Evolutionary conservation across 2,888 invertebrate species (phyloP), one percentile per base, ranked within the genome.

Genomic region (Hyppa rectilinea): DNA sequence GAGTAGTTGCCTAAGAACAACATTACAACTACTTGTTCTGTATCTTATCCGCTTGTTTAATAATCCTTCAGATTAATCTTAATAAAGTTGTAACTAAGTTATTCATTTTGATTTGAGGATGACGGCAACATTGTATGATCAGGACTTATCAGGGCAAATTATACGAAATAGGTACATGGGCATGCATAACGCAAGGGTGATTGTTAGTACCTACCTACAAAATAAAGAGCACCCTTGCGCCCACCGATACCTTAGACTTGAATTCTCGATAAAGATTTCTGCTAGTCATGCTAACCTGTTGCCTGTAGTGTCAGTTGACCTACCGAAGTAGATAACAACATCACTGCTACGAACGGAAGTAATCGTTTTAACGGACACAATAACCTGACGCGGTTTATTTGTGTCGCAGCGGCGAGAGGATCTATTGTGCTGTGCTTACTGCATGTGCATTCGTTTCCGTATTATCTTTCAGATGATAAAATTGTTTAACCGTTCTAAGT

Each of bases 251-350:
- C 26, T 52, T 26, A 36, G 17, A 40, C 5, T 63, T 23, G 9
- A 36, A 36, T 36, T 36, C 36, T n/a, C 9, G 23, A 23, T 71
- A 31, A 63, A 66, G 64, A 78, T 82, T 85, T 85, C 77, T 78
- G 81, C 83, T 78, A 82, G 85, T 88, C 88, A 87, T 88, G 80
- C 72, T 78, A 88, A 90, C 90, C 85, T 90, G 90, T 90, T 90
- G 89, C 86, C 83, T 70, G 31, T 50, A 74, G 73, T 69, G 53
- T 74, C 64, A 65, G 45, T 66, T 65, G 65, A 75, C 45, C 62
- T 67, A 36, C 64, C 66, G 64, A 58, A 72, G 67, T 63, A 61
- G 31, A 74, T 84, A 55, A 74, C 59, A 78, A 80, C 62, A 74
- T 62, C 53, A 65, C 50, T 56, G 47, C 23, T 53, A 23, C 31